Evolutionary conservation across 2,888 invertebrate species (phyloP).

Genomic region (Pristionchus arcanus): DNA sequence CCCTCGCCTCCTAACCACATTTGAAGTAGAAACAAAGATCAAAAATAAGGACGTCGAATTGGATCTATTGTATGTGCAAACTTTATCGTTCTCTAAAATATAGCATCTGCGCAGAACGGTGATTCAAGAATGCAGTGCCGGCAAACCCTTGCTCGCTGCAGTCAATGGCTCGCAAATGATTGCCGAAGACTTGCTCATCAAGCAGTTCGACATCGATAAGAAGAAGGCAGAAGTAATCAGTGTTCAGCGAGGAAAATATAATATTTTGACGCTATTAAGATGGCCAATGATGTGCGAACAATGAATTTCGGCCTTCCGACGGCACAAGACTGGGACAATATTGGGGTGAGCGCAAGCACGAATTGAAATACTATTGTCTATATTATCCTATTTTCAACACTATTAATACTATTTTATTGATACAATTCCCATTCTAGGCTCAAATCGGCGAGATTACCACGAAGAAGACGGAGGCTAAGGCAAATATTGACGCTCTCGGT

Average conservation of each 20-base stretch:
- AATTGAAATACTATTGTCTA: too few relatives aligned
- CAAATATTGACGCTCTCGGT: neutral
- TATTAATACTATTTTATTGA: too few relatives aligned
- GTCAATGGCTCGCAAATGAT: neutral
- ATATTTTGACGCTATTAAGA: neutral
- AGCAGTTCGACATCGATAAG: neutral
- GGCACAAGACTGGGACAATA: neutral
- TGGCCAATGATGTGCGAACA: neutral
- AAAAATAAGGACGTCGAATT: neutral
- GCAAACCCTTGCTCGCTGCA: neutral
- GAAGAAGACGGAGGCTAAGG: neutral
- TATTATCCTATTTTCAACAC: too few relatives aligned
- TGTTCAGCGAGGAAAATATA: neutral
- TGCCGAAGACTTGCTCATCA: neutral
- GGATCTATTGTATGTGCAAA: neutral
- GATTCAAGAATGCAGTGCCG: neutral
- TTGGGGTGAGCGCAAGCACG: neutral
- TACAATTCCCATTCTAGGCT: neutral
- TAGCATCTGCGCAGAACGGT: neutral
- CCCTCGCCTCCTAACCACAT: neutral
- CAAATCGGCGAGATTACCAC: neutral
- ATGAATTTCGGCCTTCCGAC: neutral
- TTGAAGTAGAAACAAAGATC: neutral
- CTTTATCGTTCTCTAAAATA: neutral
- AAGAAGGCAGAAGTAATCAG: neutral